These are phyloP conservation scores for Neomicropteryx cornuta DNA, from an alignment of 1,140 invertebrate species.

Conservation along the genomic window DNA sequence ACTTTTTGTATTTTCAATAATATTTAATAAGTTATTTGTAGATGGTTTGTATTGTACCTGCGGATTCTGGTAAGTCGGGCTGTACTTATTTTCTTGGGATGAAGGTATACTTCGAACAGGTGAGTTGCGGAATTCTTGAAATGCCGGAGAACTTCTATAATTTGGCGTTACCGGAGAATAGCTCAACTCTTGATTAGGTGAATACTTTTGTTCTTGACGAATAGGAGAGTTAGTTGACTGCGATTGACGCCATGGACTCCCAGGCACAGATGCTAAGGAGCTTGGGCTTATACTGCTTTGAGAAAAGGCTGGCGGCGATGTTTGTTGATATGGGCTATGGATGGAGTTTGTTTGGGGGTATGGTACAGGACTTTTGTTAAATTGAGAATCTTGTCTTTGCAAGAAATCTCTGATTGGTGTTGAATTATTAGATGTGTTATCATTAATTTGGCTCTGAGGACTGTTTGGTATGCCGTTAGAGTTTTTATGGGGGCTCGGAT, in stretches of 20 bases:
- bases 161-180: constrained; percentile 4
- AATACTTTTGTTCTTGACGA: no score
- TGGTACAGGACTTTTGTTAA: constrained; percentile 37
- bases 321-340: no score
- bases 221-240: no score
- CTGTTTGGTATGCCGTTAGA: constrained; percentile 8
- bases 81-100: background rate
- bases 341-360: no score
- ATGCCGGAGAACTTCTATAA: constrained; percentile 7
- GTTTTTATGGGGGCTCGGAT: constrained; percentile 14
- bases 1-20: no score
- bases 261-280: constrained; percentile 7
- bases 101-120: constrained; percentile 6
- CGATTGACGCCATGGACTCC: constrained; percentile 14
- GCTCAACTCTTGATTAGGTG: constrained; percentile 6
- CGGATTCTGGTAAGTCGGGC: constrained; percentile 2
- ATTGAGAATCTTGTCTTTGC: constrained; percentile 37
- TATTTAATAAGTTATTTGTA: no score
- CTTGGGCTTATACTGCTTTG: constrained; percentile 9
- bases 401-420: constrained; percentile 32
- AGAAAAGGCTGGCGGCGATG: constrained; percentile 7
- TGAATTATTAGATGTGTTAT: constrained; percentile 21
- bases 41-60: no score
- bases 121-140: constrained; percentile 5
- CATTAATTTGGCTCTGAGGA: no score